Evolutionary conservation across 1,140 invertebrate genomes (phyloP), one percentile per base, ranked within the genome.

Genomic region (Helicoverpa armigera): DNA sequence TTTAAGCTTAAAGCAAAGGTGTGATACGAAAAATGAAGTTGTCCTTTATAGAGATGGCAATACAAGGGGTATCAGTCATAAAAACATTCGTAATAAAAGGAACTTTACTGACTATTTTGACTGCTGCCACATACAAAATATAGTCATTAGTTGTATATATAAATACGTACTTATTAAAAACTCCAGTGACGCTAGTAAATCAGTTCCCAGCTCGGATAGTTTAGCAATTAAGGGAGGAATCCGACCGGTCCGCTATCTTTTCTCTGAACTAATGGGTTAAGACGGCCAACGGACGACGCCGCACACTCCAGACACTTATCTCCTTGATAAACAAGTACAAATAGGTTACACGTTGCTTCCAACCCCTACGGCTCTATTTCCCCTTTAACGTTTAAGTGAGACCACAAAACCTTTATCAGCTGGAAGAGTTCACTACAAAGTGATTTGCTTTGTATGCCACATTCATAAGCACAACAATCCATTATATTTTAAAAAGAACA

Each of bases 311-410:
- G 86, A 88, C 87, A 87, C 86, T 90, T 90, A 91, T 92, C 89
- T 90, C 75, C 82, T 81, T 85, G 91, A 93, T 92, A 93, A 92
- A 92, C 87, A 89, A 91, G 85, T 91, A 92, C 90, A 91, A 92
- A 93, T 92, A 88, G 90, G 88, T 88, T 88, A 90, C 91, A 90
- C 85, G 84, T 88, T 90, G 83, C 87, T 88, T 88, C 81, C 84
- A 87, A 89, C 87, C 88, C 86, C 82, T 85, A 83, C 80, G 83
- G 79, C 84, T 86, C 86, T 88, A 89, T 88, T 89, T 89, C 88
- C 89, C 83, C 85, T 89, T 88, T 89, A 90, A 89, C 86, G 88
- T 90, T 91, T 89, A 90, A 93, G 83, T 88, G 88, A 89, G 85
- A 86, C 84, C 81, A 87, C 87, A 89, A 85, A 86, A 88, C 74